Conservation (phyloP, 2,888 invertebrate genomes). For the Pammene aurita region DNA sequence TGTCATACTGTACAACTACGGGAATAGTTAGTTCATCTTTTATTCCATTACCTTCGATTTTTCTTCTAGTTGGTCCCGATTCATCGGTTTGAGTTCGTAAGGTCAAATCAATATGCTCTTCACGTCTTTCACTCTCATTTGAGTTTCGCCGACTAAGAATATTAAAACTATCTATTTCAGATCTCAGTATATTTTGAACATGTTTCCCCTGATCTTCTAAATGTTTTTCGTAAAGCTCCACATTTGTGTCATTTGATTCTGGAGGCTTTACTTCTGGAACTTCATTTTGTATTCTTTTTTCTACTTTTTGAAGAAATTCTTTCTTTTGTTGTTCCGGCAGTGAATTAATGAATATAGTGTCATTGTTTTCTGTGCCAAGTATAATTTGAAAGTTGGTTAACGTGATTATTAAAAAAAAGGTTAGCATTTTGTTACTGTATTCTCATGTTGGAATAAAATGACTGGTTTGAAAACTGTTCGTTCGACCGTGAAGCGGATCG, state of each 20-base stretch:
- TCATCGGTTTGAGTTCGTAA: background rate
- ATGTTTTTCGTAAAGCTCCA: conserved; percentile 57
- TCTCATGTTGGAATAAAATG: conserved; percentile 43
- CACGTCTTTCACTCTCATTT: conserved; percentile 4
- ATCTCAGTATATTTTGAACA: conserved; percentile 59
- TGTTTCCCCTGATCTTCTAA: conserved; percentile 59
- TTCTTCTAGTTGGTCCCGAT: conserved; percentile 7
- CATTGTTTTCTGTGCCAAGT: conserved; percentile 52
- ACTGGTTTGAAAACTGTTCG: background rate
- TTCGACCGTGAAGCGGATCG: conserved; percentile 14
- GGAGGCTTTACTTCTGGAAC: conserved; percentile 51
- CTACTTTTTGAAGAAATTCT: conserved; percentile 64
- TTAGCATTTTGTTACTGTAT: conserved; percentile 51
- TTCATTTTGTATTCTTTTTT: conserved; percentile 63
- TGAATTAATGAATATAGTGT: conserved; percentile 64
- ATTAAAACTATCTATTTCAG: conserved; percentile 58
- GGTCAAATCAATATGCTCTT: conserved; percentile 34
- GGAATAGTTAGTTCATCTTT: conserved; percentile 13
- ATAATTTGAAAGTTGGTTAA: conserved; percentile 41
- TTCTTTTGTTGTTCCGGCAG: conserved; percentile 67
- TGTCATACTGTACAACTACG: conserved; percentile 3
- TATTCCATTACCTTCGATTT: conserved; percentile 24
- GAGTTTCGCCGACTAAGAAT: conserved; percentile 42
- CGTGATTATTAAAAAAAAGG: conserved; percentile 49
- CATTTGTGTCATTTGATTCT: conserved; percentile 46